Percentiles rank a stretch among this genome's conserved stretches.
Evolutionary conservation across 2,113 vertebrate genomes (phyloP).

Genomic region (Phalacrocorax brasilianus): DNA sequence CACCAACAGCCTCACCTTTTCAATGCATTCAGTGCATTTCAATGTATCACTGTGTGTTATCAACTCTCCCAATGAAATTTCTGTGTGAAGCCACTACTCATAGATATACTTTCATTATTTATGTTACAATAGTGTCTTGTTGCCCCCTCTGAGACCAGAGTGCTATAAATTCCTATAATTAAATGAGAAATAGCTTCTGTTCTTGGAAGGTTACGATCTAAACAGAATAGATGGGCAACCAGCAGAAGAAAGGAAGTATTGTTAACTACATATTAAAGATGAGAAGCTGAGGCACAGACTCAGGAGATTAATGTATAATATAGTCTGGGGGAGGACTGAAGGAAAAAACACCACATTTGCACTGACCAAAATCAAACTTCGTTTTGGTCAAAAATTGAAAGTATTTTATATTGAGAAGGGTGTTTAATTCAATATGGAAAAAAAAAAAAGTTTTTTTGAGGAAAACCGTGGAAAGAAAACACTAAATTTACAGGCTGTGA

Average conservation of each 20-base stretch:
- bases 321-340: neutral
- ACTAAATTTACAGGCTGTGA: neutral
- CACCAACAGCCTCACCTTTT: neutral
- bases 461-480: neutral
- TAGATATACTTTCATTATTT: neutral
- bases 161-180: neutral
- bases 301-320: neutral
- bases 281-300: neutral
- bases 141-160: neutral
- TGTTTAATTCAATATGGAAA: neutral
- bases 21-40: neutral
- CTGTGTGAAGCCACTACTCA: neutral
- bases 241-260: neutral
- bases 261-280: neutral
- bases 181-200: neutral
- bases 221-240: neutral
- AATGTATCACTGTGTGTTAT: neutral
- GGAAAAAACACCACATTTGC: fast-evolving
- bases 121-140: neutral
- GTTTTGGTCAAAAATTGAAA: neutral
- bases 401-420: neutral
- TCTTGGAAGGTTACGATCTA: neutral
- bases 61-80: neutral
- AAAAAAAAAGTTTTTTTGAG: neutral
- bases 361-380: neutral